phyloP scores from a whole-genome alignment of 2,888 invertebrate genomes.

The Heliothis peltigera region DNA sequence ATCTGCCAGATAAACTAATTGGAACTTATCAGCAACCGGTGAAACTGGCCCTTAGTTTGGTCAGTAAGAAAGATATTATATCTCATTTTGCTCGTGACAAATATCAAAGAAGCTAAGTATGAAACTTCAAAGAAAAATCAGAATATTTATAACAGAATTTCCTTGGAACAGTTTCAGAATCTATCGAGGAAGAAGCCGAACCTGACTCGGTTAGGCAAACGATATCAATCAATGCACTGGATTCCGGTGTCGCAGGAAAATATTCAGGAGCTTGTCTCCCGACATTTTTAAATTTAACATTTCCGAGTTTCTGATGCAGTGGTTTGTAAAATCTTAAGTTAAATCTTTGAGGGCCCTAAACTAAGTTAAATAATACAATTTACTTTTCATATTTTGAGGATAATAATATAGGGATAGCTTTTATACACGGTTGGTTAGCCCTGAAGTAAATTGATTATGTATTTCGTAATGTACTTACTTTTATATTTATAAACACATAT shows the following conservation, averaged over 20 bases:
- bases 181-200: slow-evolving; percentile 4
- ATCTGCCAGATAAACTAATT: no score
- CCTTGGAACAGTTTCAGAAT: background rate
- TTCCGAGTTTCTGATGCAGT: slow-evolving; percentile 10
- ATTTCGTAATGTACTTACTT: no score
- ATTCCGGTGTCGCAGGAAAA: slow-evolving; percentile 4
- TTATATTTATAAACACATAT: no score
- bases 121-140: background rate
- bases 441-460: no score
- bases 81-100: background rate
- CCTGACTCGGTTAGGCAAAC: slow-evolving; percentile 34
- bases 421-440: no score
- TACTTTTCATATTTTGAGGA: no score
- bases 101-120: background rate
- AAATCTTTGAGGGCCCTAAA: no score
- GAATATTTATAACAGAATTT: background rate
- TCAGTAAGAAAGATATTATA: no score
- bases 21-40: no score
- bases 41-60: no score
- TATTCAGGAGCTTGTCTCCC: slow-evolving; percentile 5
- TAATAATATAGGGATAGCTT: no score
- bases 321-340: background rate
- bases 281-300: slow-evolving; percentile 14
- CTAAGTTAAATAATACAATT: no score
- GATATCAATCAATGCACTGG: slow-evolving; percentile 39